Evolutionary conservation across 2,888 invertebrate species (phyloP).

Genomic region (Oligia strigilis): DNA sequence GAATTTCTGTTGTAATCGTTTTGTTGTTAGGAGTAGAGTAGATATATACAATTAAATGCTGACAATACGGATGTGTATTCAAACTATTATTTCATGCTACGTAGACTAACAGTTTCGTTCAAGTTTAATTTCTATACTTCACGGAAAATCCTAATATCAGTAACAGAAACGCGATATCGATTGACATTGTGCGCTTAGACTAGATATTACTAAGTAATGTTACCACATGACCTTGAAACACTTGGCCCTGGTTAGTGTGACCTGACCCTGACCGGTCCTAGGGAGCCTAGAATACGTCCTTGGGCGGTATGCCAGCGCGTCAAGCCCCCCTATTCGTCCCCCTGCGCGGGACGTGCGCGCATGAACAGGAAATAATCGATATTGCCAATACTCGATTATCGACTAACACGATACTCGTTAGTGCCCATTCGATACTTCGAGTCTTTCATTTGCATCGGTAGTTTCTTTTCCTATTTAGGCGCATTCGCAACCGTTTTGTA

Average conservation of each 20-base stretch:
- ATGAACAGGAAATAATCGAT: constrained; percentile 79
- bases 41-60: background rate
- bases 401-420: constrained; percentile 59
- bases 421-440: constrained; percentile 61
- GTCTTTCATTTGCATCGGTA: constrained; percentile 63
- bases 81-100: constrained; percentile 7
- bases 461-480: constrained; percentile 56
- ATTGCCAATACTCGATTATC: constrained; percentile 80
- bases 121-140: constrained; percentile 16
- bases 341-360: constrained; percentile 67
- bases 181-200: constrained; percentile 11
- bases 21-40: background rate
- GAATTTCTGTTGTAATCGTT: background rate
- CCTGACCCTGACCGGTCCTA: constrained; percentile 86
- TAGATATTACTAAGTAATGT: constrained; percentile 35
- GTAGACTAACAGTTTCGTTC: background rate
- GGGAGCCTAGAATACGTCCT: constrained; percentile 84
- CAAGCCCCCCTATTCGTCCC: constrained; percentile 27
- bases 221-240: constrained; percentile 56
- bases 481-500: constrained; percentile 36
- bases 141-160: constrained; percentile 31
- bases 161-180: constrained; percentile 13
- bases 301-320: constrained; percentile 82
- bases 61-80: background rate
- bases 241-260: constrained; percentile 62